These are phyloP conservation scores for Metopia argyrocephala DNA, from an alignment of 2,888 invertebrate species.

Conservation along the genomic window DNA sequence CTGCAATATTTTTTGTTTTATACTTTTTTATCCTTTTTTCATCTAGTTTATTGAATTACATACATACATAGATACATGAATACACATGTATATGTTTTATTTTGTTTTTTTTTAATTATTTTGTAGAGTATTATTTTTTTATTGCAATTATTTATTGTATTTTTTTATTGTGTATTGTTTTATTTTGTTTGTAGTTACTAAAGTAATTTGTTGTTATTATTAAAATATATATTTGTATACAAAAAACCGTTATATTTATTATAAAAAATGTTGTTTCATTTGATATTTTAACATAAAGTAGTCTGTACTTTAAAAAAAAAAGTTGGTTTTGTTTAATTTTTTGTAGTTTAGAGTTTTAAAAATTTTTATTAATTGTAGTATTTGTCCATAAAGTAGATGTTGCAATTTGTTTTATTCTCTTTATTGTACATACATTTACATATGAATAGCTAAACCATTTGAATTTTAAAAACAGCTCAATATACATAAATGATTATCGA, in stretches of 20 bases:
- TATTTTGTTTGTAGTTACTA: slow-evolving; percentile 51
- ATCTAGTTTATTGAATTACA: slow-evolving; percentile 26
- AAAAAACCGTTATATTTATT: no score
- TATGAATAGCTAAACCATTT: no score
- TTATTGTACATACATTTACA: no score
- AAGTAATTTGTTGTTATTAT: slow-evolving; percentile 49
- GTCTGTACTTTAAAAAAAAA: not conserved
- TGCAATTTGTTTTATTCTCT: no score
- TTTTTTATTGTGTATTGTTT: slow-evolving; percentile 29
- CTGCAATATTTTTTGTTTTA: slow-evolving; percentile 49
- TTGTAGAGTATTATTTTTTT: slow-evolving; percentile 32
- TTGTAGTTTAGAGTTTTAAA: slow-evolving; percentile 4
- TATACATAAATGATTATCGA: no score
- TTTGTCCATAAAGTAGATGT: no score
- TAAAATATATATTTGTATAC: no score
- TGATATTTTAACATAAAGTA: slow-evolving; percentile 5
- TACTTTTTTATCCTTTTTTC: slow-evolving; percentile 26
- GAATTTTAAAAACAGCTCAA: no score
- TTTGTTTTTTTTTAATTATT: slow-evolving; percentile 3
- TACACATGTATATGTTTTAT: no score
- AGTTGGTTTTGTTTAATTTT: slow-evolving; percentile 11
- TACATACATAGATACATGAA: no score
- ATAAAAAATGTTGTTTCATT: slow-evolving; percentile 26
- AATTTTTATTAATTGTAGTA: slow-evolving; percentile 1
- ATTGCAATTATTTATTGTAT: slow-evolving; percentile 56